Percentiles rank a stretch among this genome's conserved stretches.
Conservation (phyloP, 2,113 vertebrate genomes). For the Protobothrops mucrosquamatus region DNA sequence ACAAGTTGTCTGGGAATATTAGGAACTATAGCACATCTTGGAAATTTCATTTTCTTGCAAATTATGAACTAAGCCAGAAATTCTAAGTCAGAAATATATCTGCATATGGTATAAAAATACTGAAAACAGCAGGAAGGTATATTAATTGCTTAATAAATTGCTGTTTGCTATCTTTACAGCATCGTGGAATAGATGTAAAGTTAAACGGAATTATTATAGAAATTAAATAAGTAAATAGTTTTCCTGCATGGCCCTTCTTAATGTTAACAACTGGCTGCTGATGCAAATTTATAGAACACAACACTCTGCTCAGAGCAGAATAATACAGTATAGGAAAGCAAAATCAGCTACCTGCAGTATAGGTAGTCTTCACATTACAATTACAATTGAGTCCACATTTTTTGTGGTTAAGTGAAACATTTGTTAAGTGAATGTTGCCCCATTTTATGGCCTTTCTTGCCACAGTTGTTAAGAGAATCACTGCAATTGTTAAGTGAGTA, state of each 20-base stretch:
- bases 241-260: slow-evolving; percentile 28
- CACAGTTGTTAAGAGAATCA: neutral
- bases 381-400: neutral
- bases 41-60: neutral
- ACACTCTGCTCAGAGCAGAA: slow-evolving; percentile 18
- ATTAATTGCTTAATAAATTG: slow-evolving; percentile 11
- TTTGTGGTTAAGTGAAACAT: neutral
- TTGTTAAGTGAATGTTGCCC: neutral
- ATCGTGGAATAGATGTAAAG: slow-evolving; percentile 21
- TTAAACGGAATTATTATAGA: neutral
- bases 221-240: slow-evolving; percentile 27
- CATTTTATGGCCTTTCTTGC: neutral
- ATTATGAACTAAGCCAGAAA: slow-evolving; percentile 26
- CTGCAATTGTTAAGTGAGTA: neutral
- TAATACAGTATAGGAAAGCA: neutral
- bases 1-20: neutral
- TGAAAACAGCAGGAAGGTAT: slow-evolving; percentile 22
- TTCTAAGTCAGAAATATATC: neutral
- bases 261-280: slow-evolving; percentile 17
- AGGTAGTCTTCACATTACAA: neutral
- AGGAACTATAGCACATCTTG: slow-evolving; percentile 1
- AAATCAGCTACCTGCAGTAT: neutral
- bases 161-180: slow-evolving; percentile 5
- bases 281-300: slow-evolving; percentile 9
- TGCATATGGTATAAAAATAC: neutral